A percentile compares a stretch with the other conserved stretches of the same genome.
Conservation (phyloP, 2,888 invertebrate species). For the Eupeodes latifasciatus region DNA sequence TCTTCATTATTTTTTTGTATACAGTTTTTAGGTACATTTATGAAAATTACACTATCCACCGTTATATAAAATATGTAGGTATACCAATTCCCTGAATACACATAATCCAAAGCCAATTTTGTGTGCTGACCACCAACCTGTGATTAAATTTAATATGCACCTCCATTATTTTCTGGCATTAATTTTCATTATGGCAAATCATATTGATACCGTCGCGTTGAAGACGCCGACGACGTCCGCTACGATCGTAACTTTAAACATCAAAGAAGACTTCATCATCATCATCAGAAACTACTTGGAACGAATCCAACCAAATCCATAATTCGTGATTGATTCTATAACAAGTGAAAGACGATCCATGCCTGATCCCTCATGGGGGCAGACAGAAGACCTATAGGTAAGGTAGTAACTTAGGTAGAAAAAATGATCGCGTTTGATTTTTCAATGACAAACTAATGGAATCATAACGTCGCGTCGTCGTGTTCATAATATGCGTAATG, state of each 20-base stretch:
- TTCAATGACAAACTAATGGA: conserved; percentile 47
- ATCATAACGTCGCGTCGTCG: conserved; percentile 57
- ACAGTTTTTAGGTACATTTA: conserved; percentile 45
- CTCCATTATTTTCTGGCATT: conserved; percentile 66
- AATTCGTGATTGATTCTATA: conserved; percentile 58
- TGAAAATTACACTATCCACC: conserved; percentile 19
- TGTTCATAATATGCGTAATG: conserved; percentile 48
- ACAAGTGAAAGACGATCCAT: conserved; percentile 20
- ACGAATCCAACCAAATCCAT: conserved; percentile 43
- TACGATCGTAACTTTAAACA: background rate
- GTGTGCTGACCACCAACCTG: conserved; percentile 57
- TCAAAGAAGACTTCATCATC: background rate
- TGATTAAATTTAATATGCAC: conserved; percentile 72
- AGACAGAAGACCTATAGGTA: background rate
- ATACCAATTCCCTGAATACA: conserved; percentile 53
- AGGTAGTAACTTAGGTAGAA: too few relatives aligned
- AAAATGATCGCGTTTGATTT: conserved; percentile 8
- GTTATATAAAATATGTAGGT: conserved; percentile 4
- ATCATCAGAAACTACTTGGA: conserved; percentile 14
- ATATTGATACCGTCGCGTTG: background rate
- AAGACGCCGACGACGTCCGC: background rate
- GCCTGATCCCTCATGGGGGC: too few relatives aligned
- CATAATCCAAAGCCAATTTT: conserved; percentile 59
- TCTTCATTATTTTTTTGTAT: conserved; percentile 13
- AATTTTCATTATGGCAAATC: conserved; percentile 1